Conservation (phyloP, 2,113 vertebrate species). For the Nettapus auritus region DNA sequence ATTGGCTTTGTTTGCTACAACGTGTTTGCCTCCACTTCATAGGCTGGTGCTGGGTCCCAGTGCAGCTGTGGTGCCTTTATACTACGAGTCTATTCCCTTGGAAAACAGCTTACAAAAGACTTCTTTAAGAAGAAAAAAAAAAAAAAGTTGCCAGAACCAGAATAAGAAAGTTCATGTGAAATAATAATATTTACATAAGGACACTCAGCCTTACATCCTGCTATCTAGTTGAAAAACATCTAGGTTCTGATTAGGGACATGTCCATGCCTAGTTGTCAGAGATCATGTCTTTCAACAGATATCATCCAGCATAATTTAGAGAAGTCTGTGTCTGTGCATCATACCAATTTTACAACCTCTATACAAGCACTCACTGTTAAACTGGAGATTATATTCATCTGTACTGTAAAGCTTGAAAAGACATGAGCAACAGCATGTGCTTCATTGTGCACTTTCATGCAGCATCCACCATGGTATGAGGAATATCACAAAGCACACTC, state of each 20-base stretch:
- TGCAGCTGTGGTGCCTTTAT: neutral
- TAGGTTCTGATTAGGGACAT: neutral
- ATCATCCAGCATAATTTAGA: neutral
- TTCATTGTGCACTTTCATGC: neutral
- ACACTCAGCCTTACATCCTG: neutral
- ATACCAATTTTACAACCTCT: neutral
- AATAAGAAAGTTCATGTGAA: neutral
- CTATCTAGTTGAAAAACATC: neutral
- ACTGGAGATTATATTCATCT: neutral
- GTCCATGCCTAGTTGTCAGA: neutral
- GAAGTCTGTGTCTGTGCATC: neutral
- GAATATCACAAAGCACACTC: neutral
- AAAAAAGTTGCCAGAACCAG: neutral
- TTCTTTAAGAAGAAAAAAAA: neutral
- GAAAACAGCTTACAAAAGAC: neutral
- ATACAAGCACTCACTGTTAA: neutral
- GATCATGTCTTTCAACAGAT: neutral
- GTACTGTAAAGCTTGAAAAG: neutral
- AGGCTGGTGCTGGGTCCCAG: neutral
- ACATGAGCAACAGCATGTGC: rapidly evolving
- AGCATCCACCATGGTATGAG: neutral
- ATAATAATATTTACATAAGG: neutral
- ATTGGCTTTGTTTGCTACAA: neutral
- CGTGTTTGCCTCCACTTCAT: neutral
- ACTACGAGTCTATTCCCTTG: neutral